phyloP scores from a whole-genome alignment of 2,113 vertebrate genomes.

The Crotalus horridus region DNA sequence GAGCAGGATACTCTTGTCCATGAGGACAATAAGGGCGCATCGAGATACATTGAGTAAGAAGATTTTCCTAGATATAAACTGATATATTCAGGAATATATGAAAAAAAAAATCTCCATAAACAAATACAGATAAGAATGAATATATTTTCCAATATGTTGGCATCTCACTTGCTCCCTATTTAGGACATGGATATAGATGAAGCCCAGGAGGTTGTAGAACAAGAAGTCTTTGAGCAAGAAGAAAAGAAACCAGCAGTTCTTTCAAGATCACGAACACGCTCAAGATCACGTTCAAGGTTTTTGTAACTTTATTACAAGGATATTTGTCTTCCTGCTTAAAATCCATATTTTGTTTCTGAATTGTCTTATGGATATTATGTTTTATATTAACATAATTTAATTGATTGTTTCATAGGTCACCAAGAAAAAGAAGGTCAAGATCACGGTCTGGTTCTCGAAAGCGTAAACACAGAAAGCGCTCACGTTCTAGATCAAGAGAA shows the following conservation, averaged over 20 bases:
- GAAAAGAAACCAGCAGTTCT: slow-evolving; percentile 83
- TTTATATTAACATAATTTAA: slow-evolving; percentile 29
- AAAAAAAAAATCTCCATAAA: neutral
- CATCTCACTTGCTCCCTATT: slow-evolving; percentile 27
- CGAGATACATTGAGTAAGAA: neutral
- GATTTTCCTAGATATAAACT: neutral
- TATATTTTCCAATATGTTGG: neutral
- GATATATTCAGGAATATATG: neutral
- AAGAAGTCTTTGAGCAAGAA: slow-evolving; percentile 89
- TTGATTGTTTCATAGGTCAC: slow-evolving; percentile 77
- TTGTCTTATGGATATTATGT: neutral
- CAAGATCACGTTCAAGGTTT: slow-evolving; percentile 93
- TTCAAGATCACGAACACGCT: slow-evolving; percentile 89
- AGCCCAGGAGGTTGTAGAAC: slow-evolving; percentile 86
- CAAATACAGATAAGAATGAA: neutral
- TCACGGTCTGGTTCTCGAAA: slow-evolving; percentile 97
- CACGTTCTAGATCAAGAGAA: slow-evolving; percentile 91
- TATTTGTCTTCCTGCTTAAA: neutral
- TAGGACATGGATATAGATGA: slow-evolving; percentile 96
- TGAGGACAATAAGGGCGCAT: neutral
- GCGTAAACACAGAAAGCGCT: slow-evolving; percentile 92
- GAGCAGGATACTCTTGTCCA: neutral
- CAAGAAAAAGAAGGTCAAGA: slow-evolving; percentile 90
- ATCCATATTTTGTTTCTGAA: neutral
- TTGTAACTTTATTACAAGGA: slow-evolving; percentile 25